Percentiles rank a stretch among this genome's conserved stretches.
phyloP scores from a whole-genome alignment of 1,140 invertebrate species.

The Aphidius gifuensis region DNA sequence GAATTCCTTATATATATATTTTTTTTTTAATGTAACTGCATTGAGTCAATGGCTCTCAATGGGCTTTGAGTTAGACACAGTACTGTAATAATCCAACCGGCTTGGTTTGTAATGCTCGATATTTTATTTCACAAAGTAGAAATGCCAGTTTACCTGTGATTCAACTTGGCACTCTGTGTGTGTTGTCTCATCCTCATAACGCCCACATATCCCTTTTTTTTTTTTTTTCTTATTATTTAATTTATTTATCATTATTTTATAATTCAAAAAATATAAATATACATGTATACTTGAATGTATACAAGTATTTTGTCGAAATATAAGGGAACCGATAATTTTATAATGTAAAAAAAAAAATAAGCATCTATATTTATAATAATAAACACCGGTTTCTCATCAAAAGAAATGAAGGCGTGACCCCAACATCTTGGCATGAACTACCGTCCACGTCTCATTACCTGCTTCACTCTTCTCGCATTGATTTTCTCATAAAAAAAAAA shows the following conservation, averaged over 20 bases:
- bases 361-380: slow-evolving; percentile 30
- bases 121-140: slow-evolving; percentile 10
- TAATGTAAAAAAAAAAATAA: slow-evolving; percentile 25
- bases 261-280: not conserved
- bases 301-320: not conserved
- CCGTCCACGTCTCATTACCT: slow-evolving; percentile 43
- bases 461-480: slow-evolving; percentile 26
- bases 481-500: not conserved
- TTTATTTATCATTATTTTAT: not conserved
- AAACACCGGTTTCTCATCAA: slow-evolving; percentile 39
- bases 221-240: not conserved
- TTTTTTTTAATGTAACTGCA: no score
- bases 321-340: slow-evolving; percentile 8
- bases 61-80: no score
- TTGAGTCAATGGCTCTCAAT: no score
- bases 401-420: slow-evolving; percentile 39
- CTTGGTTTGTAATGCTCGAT: slow-evolving; percentile 9
- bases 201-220: slow-evolving; percentile 13
- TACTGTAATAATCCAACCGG: slow-evolving; percentile 12
- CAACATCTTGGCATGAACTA: slow-evolving; percentile 35
- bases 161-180: not conserved
- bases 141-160: slow-evolving; percentile 8
- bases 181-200: not conserved
- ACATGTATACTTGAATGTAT: not conserved
- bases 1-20: not conserved